These are phyloP conservation scores for Pachymerium ferrugineum DNA, from an alignment of 2,888 invertebrate genomes.

Conservation along the genomic window DNA sequence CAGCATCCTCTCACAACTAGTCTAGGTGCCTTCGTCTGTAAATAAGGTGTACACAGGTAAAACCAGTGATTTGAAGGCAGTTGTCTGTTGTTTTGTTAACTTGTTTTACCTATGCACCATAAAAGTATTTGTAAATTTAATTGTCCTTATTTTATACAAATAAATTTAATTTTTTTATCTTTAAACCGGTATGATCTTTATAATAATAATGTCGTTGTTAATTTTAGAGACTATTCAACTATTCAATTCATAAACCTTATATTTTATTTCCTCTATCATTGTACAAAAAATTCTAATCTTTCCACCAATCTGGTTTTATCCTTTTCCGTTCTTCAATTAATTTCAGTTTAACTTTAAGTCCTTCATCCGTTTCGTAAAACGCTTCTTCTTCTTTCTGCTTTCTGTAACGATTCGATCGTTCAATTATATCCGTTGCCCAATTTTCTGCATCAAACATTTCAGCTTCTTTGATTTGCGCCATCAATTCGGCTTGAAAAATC, in stretches of 20 bases:
- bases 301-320: neutral
- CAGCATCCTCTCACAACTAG: slow-evolving; percentile 10
- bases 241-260: too few relatives aligned
- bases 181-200: too few relatives aligned
- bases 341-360: neutral
- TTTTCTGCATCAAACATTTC: slow-evolving; percentile 68
- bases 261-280: too few relatives aligned
- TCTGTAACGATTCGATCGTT: neutral
- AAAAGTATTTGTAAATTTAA: slow-evolving; percentile 22
- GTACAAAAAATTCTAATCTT: slow-evolving; percentile 2
- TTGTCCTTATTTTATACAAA: slow-evolving; percentile 22
- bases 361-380: slow-evolving; percentile 19
- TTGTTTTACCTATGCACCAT: slow-evolving; percentile 22
- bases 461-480: slow-evolving; percentile 64
- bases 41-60: slow-evolving; percentile 16
- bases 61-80: slow-evolving; percentile 22
- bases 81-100: slow-evolving; percentile 21
- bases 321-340: neutral
- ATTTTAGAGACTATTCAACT: too few relatives aligned
- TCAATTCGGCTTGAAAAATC: slow-evolving; percentile 64
- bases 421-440: slow-evolving; percentile 62
- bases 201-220: too few relatives aligned
- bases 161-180: slow-evolving; percentile 23
- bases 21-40: slow-evolving; percentile 23
- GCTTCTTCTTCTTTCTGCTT: slow-evolving; percentile 55